Evolutionary conservation across 2,113 vertebrate species (phyloP).

Genomic region (Triplophysa dalaica): DNA sequence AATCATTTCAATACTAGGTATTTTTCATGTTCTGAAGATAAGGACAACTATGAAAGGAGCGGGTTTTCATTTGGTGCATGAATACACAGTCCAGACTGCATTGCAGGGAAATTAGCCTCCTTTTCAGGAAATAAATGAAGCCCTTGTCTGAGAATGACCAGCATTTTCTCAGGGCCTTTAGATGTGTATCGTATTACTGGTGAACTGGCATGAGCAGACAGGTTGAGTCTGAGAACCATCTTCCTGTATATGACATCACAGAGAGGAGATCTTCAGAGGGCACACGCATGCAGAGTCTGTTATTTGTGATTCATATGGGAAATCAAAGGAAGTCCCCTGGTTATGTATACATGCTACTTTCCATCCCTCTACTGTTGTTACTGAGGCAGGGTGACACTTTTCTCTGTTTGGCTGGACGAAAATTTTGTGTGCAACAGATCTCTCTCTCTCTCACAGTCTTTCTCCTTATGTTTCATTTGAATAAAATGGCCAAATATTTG

Average conservation of each 20-base stretch:
- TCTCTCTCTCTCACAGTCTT: neutral
- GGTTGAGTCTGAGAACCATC: slow-evolving; percentile 76
- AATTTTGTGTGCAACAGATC: slow-evolving; percentile 7
- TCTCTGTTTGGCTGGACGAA: slow-evolving; percentile 1
- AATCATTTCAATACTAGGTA: neutral
- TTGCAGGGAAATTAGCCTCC: slow-evolving; percentile 68
- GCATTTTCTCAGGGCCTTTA: slow-evolving; percentile 73
- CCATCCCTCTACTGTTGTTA: neutral
- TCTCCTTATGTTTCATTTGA: neutral
- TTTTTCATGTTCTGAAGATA: slow-evolving; percentile 5
- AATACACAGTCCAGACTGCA: slow-evolving; percentile 23
- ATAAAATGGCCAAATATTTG: slow-evolving; percentile 16
- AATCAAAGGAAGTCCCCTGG: slow-evolving; percentile 28
- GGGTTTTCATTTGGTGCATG: slow-evolving; percentile 30
- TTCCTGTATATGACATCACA: slow-evolving; percentile 75
- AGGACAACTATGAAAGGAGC: slow-evolving; percentile 11
- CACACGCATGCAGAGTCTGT: slow-evolving; percentile 19
- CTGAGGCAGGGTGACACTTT: slow-evolving; percentile 15
- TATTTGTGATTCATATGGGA: slow-evolving; percentile 33
- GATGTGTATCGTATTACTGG: slow-evolving; percentile 73
- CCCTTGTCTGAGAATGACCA: slow-evolving; percentile 75
- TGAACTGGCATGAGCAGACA: slow-evolving; percentile 74
- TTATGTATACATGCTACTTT: slow-evolving; percentile 28
- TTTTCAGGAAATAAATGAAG: slow-evolving; percentile 76
- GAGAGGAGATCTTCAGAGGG: slow-evolving; percentile 44